phyloP scores from a whole-genome alignment of 2,888 invertebrate genomes.

The Oxytorus armatus region DNA sequence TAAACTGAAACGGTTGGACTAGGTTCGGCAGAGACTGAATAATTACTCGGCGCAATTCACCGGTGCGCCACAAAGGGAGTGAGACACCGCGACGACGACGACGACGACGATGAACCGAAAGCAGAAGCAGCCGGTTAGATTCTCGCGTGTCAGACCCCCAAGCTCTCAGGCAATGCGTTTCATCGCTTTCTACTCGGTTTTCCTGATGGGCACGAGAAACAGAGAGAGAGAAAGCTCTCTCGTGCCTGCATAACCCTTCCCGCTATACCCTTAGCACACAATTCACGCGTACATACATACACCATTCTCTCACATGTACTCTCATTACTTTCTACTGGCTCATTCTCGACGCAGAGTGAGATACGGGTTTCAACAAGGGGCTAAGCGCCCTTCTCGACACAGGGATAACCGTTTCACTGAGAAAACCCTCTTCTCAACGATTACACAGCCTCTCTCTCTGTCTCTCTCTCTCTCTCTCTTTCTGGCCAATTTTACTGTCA shows the following conservation, averaged over 20 bases:
- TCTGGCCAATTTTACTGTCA: slow-evolving; percentile 5
- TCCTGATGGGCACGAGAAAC: slow-evolving; percentile 12
- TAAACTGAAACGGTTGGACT: slow-evolving; percentile 72
- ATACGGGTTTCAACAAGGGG: slow-evolving; percentile 42
- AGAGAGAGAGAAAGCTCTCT: slow-evolving; percentile 6
- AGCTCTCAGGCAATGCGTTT: slow-evolving; percentile 56
- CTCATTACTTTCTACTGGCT: slow-evolving; percentile 58
- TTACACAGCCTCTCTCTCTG: slow-evolving; percentile 29
- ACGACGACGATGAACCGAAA: slow-evolving; percentile 41
- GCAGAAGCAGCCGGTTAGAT: slow-evolving; percentile 42
- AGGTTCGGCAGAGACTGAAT: slow-evolving; percentile 74
- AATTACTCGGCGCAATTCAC: slow-evolving; percentile 76
- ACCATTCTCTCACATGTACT: slow-evolving; percentile 26
- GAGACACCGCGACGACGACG: slow-evolving; percentile 28
- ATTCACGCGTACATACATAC: slow-evolving; percentile 62
- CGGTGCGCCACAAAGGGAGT: slow-evolving; percentile 63
- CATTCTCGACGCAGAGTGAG: slow-evolving; percentile 35
- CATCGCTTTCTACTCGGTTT: slow-evolving; percentile 39
- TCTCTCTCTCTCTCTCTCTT: slow-evolving; percentile 20
- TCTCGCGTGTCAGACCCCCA: slow-evolving; percentile 50
- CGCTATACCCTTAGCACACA: slow-evolving; percentile 65
- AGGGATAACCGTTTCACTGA: slow-evolving; percentile 47
- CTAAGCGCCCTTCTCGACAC: slow-evolving; percentile 35
- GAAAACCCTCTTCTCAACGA: slow-evolving; percentile 30
- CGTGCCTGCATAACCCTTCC: slow-evolving; percentile 53